phyloP scores from a whole-genome alignment of 2,888 invertebrate genomes.

The Drosophila lacicola region DNA sequence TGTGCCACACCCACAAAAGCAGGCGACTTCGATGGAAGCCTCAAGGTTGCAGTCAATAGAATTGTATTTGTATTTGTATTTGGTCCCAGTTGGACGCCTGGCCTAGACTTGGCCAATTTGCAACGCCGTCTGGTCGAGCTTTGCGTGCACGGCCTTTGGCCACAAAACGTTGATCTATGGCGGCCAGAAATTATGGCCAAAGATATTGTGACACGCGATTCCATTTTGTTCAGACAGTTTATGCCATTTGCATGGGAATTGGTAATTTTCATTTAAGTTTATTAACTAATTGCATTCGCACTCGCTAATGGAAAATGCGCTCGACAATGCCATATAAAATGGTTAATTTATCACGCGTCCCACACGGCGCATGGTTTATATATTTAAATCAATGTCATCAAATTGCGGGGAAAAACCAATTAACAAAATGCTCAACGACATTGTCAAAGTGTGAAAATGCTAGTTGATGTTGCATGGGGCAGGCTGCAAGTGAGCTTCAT shows the following conservation, averaged over 20 bases:
- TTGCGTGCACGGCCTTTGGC: constrained; percentile 31
- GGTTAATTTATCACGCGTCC: constrained; percentile 64
- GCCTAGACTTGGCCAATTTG: constrained; percentile 50
- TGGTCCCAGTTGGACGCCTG: not conserved
- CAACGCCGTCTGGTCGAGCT: constrained; percentile 26
- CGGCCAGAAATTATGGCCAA: constrained; percentile 62
- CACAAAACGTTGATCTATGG: constrained; percentile 63
- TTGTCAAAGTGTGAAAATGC: constrained; percentile 26
- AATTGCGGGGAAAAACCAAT: constrained; percentile 23
- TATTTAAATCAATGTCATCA: constrained; percentile 60
- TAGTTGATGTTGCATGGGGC: constrained; percentile 1
- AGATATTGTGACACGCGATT: constrained; percentile 62
- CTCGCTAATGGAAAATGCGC: constrained; percentile 63
- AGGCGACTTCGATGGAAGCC: constrained; percentile 1
- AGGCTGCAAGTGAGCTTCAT: constrained; percentile 35
- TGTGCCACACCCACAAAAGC: constrained; percentile 18
- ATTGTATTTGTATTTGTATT: constrained; percentile 26
- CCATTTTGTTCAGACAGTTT: constrained; percentile 39
- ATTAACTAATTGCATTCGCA: constrained; percentile 77
- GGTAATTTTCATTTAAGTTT: constrained; percentile 73
- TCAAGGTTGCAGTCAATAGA: constrained; percentile 47
- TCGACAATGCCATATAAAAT: constrained; percentile 69
- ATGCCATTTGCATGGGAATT: constrained; percentile 69
- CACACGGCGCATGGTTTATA: constrained; percentile 39
- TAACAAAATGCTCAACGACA: constrained; percentile 16